These are phyloP conservation scores for Muntiacus muntjak DNA, from an alignment of 2,113 vertebrate genomes.

Conservation along the genomic window DNA sequence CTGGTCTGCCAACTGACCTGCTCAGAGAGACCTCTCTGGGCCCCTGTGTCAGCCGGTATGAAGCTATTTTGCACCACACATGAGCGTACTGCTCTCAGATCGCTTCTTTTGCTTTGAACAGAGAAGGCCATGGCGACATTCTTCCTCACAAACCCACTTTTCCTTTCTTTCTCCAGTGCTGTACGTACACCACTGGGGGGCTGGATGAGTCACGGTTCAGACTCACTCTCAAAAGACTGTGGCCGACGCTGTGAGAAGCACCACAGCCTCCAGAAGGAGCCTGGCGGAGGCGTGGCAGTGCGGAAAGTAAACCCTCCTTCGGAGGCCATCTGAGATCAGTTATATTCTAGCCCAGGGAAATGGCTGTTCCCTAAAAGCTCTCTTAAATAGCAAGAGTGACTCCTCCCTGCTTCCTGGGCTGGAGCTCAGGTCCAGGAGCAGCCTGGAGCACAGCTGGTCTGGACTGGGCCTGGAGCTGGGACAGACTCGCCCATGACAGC, in stretches of 20 bases:
- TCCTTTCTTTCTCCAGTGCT: background rate
- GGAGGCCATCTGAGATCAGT: background rate
- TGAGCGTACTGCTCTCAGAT: background rate
- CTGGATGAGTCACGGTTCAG: accelerated
- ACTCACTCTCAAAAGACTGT: background rate
- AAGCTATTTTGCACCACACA: no score
- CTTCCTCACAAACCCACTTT: background rate
- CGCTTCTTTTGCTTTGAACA: background rate
- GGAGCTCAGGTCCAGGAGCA: background rate
- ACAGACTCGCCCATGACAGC: background rate
- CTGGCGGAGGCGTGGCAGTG: background rate
- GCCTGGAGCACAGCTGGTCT: background rate
- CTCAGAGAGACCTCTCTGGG: background rate
- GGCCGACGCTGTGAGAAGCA: background rate
- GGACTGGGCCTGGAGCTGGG: background rate
- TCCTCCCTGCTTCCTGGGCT: background rate
- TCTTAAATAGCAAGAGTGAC: background rate
- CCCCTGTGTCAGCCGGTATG: accelerated
- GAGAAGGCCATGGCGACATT: background rate
- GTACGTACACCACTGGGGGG: accelerated
- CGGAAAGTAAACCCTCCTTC: background rate
- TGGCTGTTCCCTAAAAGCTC: background rate
- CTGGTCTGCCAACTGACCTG: background rate
- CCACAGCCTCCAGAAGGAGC: background rate
- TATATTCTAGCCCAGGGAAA: background rate